These are phyloP conservation scores for Amblyornis subalaris DNA, from an alignment of 2,113 vertebrate genomes.

Conservation along the genomic window DNA sequence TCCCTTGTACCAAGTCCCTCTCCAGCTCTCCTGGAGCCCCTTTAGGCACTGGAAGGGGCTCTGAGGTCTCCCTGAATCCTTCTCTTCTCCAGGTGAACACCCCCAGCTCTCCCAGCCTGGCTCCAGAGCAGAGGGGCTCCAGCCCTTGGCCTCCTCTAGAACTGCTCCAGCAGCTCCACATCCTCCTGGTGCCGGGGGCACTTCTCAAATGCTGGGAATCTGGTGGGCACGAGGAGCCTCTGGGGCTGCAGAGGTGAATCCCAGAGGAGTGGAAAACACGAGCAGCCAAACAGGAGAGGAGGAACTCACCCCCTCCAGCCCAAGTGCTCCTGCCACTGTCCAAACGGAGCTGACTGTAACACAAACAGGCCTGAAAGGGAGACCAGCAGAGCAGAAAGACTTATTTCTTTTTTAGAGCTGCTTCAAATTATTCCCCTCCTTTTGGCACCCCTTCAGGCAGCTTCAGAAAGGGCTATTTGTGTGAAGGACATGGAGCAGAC, in stretches of 20 bases:
- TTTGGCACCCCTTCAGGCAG: not conserved
- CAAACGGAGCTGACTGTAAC: not conserved
- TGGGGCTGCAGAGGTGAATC: not conserved
- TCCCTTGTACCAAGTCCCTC: not conserved
- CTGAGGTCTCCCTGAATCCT: not conserved
- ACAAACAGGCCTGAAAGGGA: not conserved
- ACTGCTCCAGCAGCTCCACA: accelerated
- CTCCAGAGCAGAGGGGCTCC: not conserved
- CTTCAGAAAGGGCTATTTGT: not conserved
- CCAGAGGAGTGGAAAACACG: accelerated
- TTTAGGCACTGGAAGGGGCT: not conserved
- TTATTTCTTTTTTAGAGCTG: not conserved
- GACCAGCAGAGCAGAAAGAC: not conserved
- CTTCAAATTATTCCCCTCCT: not conserved
- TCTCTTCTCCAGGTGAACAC: not conserved
- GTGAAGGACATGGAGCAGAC: not conserved
- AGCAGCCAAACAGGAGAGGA: accelerated
- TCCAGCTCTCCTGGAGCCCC: not conserved
- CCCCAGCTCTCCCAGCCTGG: not conserved
- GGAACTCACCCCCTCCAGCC: not conserved
- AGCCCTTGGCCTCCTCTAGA: not conserved
- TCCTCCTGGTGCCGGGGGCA: no score
- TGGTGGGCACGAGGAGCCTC: not conserved
- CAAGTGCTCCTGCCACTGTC: not conserved
- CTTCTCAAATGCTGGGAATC: not conserved